phyloP scores from a whole-genome alignment of 2,888 invertebrate genomes.

The Ormyrus rosae region DNA sequence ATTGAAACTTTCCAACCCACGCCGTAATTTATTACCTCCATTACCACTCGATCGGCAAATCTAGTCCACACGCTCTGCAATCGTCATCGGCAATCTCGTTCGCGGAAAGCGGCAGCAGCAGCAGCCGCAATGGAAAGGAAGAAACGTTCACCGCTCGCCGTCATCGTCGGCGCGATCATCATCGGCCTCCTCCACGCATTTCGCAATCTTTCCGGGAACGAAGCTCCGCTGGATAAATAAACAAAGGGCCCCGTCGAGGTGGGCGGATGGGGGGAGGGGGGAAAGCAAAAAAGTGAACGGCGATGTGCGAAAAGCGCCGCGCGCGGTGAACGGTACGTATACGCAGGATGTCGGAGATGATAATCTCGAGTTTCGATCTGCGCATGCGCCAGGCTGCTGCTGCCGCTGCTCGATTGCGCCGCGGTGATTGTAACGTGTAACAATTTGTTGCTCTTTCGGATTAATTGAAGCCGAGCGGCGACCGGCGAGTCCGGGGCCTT shows the following conservation, averaged over 20 bases:
- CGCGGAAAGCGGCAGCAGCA: background rate
- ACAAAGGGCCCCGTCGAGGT: conserved; percentile 17
- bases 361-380: conserved; percentile 33
- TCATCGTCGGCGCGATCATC: conserved; percentile 49
- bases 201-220: conserved; percentile 30
- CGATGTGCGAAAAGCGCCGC: conserved; percentile 30
- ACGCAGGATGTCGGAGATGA: conserved; percentile 41
- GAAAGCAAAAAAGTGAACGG: conserved; percentile 34
- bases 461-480: conserved; percentile 11
- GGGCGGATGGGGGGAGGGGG: background rate
- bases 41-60: background rate
- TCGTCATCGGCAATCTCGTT: conserved; percentile 34
- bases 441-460: conserved; percentile 36
- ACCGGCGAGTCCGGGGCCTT: background rate
- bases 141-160: conserved; percentile 26
- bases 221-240: conserved; percentile 29
- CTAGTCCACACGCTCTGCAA: conserved; percentile 38
- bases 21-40: background rate
- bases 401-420: conserved; percentile 4
- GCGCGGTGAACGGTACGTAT: background rate
- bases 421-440: conserved; percentile 28
- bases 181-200: background rate
- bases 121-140: background rate
- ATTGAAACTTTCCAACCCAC: background rate
- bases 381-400: background rate